Base-by-base conservation (phyloP, 2,888 invertebrate genomes). In the Conchocele bisecta region DNA sequence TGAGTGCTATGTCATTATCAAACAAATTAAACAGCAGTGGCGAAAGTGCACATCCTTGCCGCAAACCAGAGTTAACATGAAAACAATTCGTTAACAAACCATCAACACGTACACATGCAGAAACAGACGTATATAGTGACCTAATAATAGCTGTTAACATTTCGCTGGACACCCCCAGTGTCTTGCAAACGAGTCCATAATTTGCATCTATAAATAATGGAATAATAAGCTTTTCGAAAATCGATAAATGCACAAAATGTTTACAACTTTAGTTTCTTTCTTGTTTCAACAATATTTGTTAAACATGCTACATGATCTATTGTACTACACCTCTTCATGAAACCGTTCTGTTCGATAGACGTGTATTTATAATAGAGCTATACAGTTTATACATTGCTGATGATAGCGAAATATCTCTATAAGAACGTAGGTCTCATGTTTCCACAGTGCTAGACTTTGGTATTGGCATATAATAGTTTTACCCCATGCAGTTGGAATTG, bases 311-410 rank as follows among this genome's bases (percentile, higher is more conserved):
- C 7, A 46, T 46, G 46, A 17, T 46, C 46, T 11, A 20, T 20
- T 3, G 46, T 46, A 46, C 46, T 31, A 11, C 33, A 22, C n/a
- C 26, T 39, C 20, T 54, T 37, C 17, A 6, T 37, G 35, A 54
- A 54, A 5, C 37, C 54, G 28, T 37, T 54, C 26, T 39, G 54
- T 24, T 54, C 54, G 4, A 39, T 17, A 39, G 17, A n/a, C 46
- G 17, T 17, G 28, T 11, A 57, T 57, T 57, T 42, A 44, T 31
- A 28, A 57, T 28, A 26, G 37, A 42, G 20, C 26, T 44, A 59
- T 59, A 60, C 20, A 60, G 15, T 24, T 48, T 60, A 26, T 60
- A 60, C 60, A 50, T 60, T 29, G 60, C 15, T 28, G 44, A 50
- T 22, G 60, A 31, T 11, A 60, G 35, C 15, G 60, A 24, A 35